These are phyloP conservation scores for Archips crataeganus DNA, from an alignment of 2,888 invertebrate genomes.

Conservation along the genomic window DNA sequence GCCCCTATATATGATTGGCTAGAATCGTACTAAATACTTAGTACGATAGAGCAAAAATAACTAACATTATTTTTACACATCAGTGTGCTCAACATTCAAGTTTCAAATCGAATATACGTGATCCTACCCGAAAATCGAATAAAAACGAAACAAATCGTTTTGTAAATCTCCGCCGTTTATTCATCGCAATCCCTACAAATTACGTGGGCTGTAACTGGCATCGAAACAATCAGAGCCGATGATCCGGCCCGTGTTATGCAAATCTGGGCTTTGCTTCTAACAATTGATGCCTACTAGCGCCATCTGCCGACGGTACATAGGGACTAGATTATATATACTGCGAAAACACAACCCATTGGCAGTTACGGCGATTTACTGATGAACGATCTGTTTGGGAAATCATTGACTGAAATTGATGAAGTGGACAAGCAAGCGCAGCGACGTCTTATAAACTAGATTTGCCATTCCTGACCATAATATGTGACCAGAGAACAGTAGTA, in stretches of 20 bases:
- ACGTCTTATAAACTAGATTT: background rate
- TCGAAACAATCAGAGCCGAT: slow-evolving; percentile 80
- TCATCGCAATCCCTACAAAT: slow-evolving; percentile 78
- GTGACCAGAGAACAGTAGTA: too few species aligned
- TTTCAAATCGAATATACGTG: background rate
- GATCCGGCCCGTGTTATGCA: slow-evolving; percentile 80
- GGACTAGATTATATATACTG: slow-evolving; percentile 23
- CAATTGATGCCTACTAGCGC: slow-evolving; percentile 65
- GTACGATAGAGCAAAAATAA: too few species aligned
- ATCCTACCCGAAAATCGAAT: slow-evolving; percentile 17
- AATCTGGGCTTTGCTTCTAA: slow-evolving; percentile 77
- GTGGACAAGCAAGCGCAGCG: background rate
- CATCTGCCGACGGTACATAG: slow-evolving; percentile 59
- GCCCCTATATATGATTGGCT: too few species aligned
- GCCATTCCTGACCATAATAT: background rate
- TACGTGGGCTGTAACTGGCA: slow-evolving; percentile 75
- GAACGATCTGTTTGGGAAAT: slow-evolving; percentile 2
- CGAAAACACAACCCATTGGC: slow-evolving; percentile 11
- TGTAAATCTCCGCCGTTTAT: slow-evolving; percentile 69
- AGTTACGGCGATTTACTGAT: slow-evolving; percentile 15
- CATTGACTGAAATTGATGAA: slow-evolving; percentile 1
- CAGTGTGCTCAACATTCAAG: background rate
- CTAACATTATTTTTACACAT: too few species aligned
- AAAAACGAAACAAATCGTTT: slow-evolving; percentile 49
- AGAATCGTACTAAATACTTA: too few species aligned